Conservation (phyloP, 2,888 invertebrate genomes). For the Glyphotaelius pellucidus region DNA sequence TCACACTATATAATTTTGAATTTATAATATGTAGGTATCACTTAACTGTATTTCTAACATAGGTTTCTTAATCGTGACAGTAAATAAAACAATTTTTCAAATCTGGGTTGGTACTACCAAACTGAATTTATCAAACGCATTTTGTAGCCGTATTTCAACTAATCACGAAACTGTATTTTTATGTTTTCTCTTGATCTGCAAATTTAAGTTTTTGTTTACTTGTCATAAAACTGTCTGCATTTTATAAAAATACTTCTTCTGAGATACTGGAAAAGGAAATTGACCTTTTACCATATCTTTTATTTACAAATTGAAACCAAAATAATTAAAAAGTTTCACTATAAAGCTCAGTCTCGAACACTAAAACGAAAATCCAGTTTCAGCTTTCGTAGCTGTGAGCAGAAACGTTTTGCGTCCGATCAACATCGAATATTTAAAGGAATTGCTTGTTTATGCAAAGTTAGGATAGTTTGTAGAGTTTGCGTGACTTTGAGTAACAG, state of each 20-base stretch:
- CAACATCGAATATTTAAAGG: background rate
- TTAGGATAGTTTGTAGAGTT: background rate
- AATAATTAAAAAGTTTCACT: background rate
- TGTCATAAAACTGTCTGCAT: background rate
- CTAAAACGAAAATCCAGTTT: background rate
- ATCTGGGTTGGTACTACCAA: background rate
- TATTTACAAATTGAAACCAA: background rate
- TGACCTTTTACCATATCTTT: background rate
- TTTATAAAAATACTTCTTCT: background rate
- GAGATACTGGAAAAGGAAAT: background rate
- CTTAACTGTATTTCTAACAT: background rate
- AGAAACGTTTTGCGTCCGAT: background rate
- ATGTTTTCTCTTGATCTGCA: background rate
- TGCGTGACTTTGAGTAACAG: background rate
- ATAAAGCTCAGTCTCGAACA: background rate
- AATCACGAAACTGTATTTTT: background rate
- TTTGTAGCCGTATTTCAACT: too few species aligned
- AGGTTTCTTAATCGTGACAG: background rate
- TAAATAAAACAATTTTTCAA: background rate
- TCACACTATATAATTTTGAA: too few species aligned
- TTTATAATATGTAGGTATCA: background rate
- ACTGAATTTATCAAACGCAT: too few species aligned
- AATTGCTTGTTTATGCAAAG: background rate
- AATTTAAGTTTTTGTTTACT: background rate
- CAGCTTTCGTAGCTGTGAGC: background rate